Base-by-base conservation (phyloP, 2,888 invertebrate genomes). In the Drosophila meridionalis region DNA sequence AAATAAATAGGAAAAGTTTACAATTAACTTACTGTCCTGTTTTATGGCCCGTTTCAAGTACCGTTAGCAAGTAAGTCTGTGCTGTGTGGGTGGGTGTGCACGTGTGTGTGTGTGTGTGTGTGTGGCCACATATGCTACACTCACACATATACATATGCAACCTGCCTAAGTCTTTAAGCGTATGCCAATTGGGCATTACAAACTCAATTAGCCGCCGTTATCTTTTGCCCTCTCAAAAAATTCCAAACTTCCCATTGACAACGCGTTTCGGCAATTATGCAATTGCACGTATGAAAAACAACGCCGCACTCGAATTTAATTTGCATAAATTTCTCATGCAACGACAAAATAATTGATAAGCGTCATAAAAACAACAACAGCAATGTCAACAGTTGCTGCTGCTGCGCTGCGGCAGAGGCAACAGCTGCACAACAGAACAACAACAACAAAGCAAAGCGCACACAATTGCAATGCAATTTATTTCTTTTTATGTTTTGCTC, bases 301-400 rank as follows among this genome's bases (percentile, higher is more conserved):
- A 32, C 28, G 40, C 42, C 45, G 53, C 59, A 55, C 60, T 73
- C 64, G 40, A 52, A 30, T 42, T n/a, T 14, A 59, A 78, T 88
- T 85, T 87, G 69, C 86, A 81, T 74, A 81, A 74, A 76, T 73
- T 72, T 68, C 60, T 57, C 48, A 75, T 74, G 75, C 86, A 81
- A 81, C 69, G 62, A 63, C 61, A 73, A 82, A 76, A 80, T 78
- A 85, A 83, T 86, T 85, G 87, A 88, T 88, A 85, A 81, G 82
- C 87, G 66, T 64, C 73, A 78, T 72, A 62, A 73, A 76, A 73
- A 71, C 70, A 71, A 73, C 48, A 53, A 48, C 34, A 59, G 52
- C 53, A 64, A 57, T 43, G 52, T 28, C 55, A 40, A 26, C 60
- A 50, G 52, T 65, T 28, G 62, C 67, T 14, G 59, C 43, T 43